Percentiles rank a stretch among this genome's conserved stretches.
Conservation (phyloP, 2,888 invertebrate species). For the Leptura quadrifasciata region DNA sequence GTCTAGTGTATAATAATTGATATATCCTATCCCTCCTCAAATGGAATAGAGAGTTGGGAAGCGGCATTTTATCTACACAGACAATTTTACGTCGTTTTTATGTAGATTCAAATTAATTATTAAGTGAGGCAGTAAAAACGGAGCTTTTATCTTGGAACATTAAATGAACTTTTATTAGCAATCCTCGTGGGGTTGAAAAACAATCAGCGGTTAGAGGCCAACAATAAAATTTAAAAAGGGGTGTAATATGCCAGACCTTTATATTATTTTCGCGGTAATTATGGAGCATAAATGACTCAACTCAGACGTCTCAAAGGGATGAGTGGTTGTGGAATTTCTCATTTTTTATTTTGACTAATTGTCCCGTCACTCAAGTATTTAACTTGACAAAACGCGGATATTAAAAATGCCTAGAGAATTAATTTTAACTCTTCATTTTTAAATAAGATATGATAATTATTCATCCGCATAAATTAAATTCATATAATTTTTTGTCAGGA, state of each 20-base stretch:
- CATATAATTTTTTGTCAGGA: too few species aligned
- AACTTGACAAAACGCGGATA: not conserved
- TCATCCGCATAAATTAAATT: not conserved
- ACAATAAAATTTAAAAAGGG: slow-evolving; percentile 39
- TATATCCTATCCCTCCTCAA: too few species aligned
- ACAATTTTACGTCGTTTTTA: slow-evolving; percentile 43
- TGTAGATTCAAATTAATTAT: slow-evolving; percentile 48
- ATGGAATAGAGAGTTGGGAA: not conserved
- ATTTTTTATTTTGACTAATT: slow-evolving; percentile 29
- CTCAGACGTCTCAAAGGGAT: slow-evolving; percentile 16
- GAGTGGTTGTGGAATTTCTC: slow-evolving; percentile 11
- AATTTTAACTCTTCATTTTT: slow-evolving; percentile 14
- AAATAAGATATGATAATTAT: not conserved
- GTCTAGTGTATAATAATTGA: too few species aligned
- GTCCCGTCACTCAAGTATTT: slow-evolving; percentile 11
- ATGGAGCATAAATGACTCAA: slow-evolving; percentile 11
- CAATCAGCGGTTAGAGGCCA: slow-evolving; percentile 27
- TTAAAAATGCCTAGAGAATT: slow-evolving; percentile 2
- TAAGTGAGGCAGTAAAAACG: slow-evolving; percentile 42
- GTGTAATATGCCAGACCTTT: slow-evolving; percentile 28
- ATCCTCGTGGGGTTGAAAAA: slow-evolving; percentile 35
- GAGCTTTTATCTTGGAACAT: slow-evolving; percentile 38
- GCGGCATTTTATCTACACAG: slow-evolving; percentile 4
- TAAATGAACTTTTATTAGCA: slow-evolving; percentile 48
- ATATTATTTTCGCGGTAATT: slow-evolving; percentile 18